phyloP scores from a whole-genome alignment of 2,113 vertebrate genomes.

The Spheniscus mendiculus region DNA sequence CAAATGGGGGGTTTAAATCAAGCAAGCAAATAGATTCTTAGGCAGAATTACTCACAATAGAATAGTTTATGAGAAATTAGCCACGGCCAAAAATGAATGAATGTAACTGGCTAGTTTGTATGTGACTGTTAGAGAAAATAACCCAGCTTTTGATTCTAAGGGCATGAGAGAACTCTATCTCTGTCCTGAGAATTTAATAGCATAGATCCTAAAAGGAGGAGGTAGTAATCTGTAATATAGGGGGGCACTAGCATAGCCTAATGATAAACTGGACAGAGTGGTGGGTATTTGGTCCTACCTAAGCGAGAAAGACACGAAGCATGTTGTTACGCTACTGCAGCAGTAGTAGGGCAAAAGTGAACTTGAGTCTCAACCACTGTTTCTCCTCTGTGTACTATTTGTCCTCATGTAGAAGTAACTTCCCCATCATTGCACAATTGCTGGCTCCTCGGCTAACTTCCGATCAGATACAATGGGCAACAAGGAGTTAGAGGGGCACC shows the following conservation, averaged over 20 bases:
- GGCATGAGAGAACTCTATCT: rapidly evolving
- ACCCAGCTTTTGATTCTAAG: background rate
- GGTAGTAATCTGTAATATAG: background rate
- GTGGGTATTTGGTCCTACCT: background rate
- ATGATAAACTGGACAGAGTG: background rate
- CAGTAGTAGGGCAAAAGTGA: background rate
- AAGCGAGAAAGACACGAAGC: background rate
- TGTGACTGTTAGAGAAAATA: background rate
- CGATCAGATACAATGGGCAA: background rate
- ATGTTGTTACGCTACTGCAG: background rate
- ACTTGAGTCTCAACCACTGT: background rate
- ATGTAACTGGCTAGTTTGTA: background rate
- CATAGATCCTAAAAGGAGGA: background rate
- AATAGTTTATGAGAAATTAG: background rate
- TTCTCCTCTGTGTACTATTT: background rate
- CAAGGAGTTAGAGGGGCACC: too few relatives aligned
- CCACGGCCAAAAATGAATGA: background rate
- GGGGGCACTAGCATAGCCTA: background rate
- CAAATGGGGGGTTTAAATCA: background rate
- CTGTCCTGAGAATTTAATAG: background rate
- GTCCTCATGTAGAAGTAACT: background rate
- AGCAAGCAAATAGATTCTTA: background rate
- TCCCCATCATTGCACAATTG: background rate
- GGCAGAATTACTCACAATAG: background rate
- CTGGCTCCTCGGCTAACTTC: background rate